Evolutionary conservation across 1,140 invertebrate genomes (phyloP), one percentile per base, ranked within the genome.

Genomic region (Bradysia coprophila): DNA sequence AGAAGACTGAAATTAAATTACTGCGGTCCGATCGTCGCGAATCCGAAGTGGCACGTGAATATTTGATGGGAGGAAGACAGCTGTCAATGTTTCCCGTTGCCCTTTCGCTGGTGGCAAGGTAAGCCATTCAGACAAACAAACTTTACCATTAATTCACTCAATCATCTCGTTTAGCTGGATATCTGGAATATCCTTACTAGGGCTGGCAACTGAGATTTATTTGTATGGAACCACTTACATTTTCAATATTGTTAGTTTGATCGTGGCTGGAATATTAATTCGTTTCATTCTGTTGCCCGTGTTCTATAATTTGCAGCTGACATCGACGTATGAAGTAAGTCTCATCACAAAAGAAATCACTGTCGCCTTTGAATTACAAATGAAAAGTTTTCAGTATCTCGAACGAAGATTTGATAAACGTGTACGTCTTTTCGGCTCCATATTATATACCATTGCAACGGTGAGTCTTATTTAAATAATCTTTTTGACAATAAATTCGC

Each of bases 101-200:
- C 36, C 71, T 85, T 66, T 85, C 81, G 2, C 62, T 87, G 4
- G 72, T 84, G 40, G 80, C 84, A 5, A 36, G 33, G 33, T 36
- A 6, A 11, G 5, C 16, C 16, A n/a, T 20, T 15, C 38, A 23
- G 31, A n/a, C n/a, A n/a, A n/a, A n/a, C n/a, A 18, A 20, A 15
- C 2, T n/a, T n/a, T n/a, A n/a, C n/a, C n/a, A n/a, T n/a, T n/a
- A n/a, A n/a, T n/a, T n/a, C n/a, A n/a, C n/a, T n/a, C n/a, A n/a
- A n/a, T n/a, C n/a, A n/a, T n/a, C n/a, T n/a, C n/a, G n/a, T n/a
- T 31, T 59, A 90, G 84, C 61, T 92, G 89, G 53, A 79, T 93
- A 52, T 93, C 88, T 9, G 87, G 89, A 2, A 88, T 84, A 41
- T 79, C 79, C 1, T 53, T 84, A 1, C 57, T 84, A 40, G 86